A percentile compares a stretch with the other conserved stretches of the same genome.
Evolutionary conservation across 2,113 vertebrate genomes (phyloP).

Genomic region (Atherinomorus stipes): DNA sequence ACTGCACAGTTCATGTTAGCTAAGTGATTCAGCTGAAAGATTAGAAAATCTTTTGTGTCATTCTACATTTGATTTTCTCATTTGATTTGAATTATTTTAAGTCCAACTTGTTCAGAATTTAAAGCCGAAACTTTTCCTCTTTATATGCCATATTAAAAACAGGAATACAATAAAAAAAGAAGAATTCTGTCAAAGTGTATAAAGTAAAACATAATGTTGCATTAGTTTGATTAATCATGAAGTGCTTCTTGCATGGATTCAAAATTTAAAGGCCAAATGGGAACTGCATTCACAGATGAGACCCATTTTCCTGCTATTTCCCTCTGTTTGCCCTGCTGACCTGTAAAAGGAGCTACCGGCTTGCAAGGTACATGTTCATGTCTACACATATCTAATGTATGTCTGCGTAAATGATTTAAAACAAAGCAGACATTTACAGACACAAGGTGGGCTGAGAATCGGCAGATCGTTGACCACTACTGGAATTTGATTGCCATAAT

Average conservation of each 20-base stretch:
- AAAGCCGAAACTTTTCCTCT: too few species aligned
- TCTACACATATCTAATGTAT: constrained; percentile 63
- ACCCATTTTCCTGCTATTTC: constrained; percentile 70
- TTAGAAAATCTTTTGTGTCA: too few species aligned
- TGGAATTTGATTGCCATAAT: constrained; percentile 3
- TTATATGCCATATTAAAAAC: not conserved
- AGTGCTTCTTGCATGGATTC: not conserved
- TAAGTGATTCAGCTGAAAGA: too few species aligned
- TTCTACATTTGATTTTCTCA: too few species aligned
- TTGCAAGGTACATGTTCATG: constrained; percentile 54
- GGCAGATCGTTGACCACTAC: constrained; percentile 22
- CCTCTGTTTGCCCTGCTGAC: constrained; percentile 56
- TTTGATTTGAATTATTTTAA: too few species aligned
- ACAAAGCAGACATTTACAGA: constrained; percentile 50
- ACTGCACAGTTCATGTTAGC: too few species aligned
- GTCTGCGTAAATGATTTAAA: constrained; percentile 53
- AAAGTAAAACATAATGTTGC: not conserved
- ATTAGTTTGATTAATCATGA: not conserved
- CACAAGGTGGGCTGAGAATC: constrained; percentile 3
- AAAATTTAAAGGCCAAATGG: constrained; percentile 15
- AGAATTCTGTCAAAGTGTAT: not conserved
- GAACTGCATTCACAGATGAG: constrained; percentile 69
- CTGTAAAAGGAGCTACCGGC: constrained; percentile 47
- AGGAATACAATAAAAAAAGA: not conserved
- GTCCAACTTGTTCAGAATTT: too few species aligned